Evolutionary conservation across 2,797 vertebrate genomes (phyloP).

Genomic region (Tapirus indicus): DNA sequence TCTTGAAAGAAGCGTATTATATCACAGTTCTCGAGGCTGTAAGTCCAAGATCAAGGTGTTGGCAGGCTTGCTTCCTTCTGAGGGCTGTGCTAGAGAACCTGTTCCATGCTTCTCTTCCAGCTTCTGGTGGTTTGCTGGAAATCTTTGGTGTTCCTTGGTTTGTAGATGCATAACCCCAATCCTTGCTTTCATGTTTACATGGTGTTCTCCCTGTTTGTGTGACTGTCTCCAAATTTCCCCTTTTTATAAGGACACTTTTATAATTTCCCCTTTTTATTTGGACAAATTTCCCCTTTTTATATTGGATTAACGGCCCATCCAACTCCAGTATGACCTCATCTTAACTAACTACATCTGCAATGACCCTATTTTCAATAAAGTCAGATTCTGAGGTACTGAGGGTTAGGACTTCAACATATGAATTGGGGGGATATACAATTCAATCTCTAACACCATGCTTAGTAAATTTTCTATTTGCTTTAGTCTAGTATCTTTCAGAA

Average conservation of each 20-base stretch:
- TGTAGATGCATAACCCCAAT: neutral
- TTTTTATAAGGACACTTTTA: neutral
- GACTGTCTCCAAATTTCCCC: neutral
- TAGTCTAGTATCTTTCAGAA: neutral
- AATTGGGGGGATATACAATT: neutral
- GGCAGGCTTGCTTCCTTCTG: neutral
- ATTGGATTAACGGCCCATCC: neutral
- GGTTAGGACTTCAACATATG: neutral
- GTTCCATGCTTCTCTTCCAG: neutral
- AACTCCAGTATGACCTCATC: neutral
- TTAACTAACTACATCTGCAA: neutral
- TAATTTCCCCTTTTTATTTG: neutral
- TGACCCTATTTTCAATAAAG: neutral
- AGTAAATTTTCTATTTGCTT: neutral
- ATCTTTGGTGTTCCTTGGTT: neutral
- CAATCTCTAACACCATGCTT: neutral
- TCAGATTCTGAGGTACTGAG: neutral
- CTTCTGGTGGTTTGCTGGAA: neutral
- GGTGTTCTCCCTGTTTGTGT: neutral
- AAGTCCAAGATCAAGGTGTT: neutral
- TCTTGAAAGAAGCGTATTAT: neutral
- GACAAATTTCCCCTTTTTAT: neutral
- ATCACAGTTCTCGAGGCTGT: neutral
- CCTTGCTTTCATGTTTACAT: neutral
- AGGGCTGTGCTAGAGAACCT: neutral